Percentiles rank a stretch among this genome's conserved stretches.
These are phyloP conservation scores for Lynx canadensis DNA, from an alignment of 2,113 vertebrate species.

Conservation along the genomic window DNA sequence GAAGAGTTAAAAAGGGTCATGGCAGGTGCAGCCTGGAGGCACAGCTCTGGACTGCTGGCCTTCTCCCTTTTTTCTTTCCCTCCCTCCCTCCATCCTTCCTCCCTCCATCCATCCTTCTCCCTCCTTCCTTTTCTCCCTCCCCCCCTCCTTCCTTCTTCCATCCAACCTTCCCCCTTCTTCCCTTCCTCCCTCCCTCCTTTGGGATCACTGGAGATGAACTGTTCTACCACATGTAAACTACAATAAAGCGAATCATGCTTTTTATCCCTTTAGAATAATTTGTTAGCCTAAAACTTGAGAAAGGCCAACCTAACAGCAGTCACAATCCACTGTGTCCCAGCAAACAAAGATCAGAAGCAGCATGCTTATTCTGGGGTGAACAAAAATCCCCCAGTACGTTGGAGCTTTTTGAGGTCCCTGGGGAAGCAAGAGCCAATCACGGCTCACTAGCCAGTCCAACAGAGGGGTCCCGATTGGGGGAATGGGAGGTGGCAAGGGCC, in stretches of 20 bases:
- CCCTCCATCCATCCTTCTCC: no score
- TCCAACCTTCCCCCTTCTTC: background rate
- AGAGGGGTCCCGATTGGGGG: background rate
- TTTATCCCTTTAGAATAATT: background rate
- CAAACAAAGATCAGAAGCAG: background rate
- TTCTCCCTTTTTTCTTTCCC: rapidly evolving
- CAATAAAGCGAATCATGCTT: background rate
- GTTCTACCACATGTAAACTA: background rate
- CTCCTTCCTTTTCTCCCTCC: background rate
- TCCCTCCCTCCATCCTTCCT: rapidly evolving
- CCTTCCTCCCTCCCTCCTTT: rapidly evolving
- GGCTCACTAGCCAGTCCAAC: background rate
- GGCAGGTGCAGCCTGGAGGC: background rate
- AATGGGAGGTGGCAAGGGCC: rapidly evolving
- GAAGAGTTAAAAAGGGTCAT: background rate
- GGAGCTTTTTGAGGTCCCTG: background rate
- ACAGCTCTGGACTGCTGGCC: background rate
- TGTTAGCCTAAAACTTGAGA: background rate
- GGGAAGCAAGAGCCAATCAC: background rate
- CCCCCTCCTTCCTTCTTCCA: background rate
- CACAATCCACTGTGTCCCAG: background rate
- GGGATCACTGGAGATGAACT: rapidly evolving
- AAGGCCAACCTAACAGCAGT: background rate
- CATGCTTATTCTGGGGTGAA: rapidly evolving
- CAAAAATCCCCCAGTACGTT: background rate